Conservation (phyloP, 35 echinoderm and acorn worm species). For the Apostichopus japonicus region DNA sequence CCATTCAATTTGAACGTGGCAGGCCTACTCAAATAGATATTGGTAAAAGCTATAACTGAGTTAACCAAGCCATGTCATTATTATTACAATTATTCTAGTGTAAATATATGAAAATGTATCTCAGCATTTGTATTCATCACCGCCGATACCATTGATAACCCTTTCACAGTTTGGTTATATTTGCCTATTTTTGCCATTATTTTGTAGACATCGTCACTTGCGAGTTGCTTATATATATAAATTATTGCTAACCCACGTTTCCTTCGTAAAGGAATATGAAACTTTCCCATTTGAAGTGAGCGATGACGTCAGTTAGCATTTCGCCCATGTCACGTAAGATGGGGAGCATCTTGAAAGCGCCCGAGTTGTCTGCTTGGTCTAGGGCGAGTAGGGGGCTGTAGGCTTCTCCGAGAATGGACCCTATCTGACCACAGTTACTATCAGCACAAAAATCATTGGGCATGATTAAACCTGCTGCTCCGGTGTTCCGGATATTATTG, state of each 20-base stretch:
- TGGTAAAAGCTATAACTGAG: too few relatives aligned
- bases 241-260: constrained; percentile 57
- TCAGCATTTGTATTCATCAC: too few relatives aligned
- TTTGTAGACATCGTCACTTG: too few relatives aligned
- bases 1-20: too few relatives aligned
- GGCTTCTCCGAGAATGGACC: constrained; percentile 65
- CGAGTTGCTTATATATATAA: too few relatives aligned
- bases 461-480: constrained; percentile 57
- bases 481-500: constrained; percentile 60
- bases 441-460: constrained; percentile 70
- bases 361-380: constrained; percentile 68
- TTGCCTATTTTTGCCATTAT: too few relatives aligned
- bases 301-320: constrained; percentile 58
- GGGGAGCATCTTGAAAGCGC: constrained; percentile 73
- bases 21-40: too few relatives aligned
- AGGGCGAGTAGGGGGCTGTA: constrained; percentile 61
- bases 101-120: too few relatives aligned
- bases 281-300: constrained; percentile 67
- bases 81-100: too few relatives aligned
- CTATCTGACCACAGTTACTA: constrained; percentile 52
- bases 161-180: too few relatives aligned
- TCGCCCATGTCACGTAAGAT: constrained; percentile 53
- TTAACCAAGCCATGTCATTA: too few relatives aligned
- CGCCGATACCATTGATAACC: too few relatives aligned
- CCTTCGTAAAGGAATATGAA: constrained; percentile 79